Percentiles rank a stretch among this genome's conserved stretches.
phyloP scores from a whole-genome alignment of 35 echinoderm and acorn worm genomes.

The Chiridota heheva region DNA sequence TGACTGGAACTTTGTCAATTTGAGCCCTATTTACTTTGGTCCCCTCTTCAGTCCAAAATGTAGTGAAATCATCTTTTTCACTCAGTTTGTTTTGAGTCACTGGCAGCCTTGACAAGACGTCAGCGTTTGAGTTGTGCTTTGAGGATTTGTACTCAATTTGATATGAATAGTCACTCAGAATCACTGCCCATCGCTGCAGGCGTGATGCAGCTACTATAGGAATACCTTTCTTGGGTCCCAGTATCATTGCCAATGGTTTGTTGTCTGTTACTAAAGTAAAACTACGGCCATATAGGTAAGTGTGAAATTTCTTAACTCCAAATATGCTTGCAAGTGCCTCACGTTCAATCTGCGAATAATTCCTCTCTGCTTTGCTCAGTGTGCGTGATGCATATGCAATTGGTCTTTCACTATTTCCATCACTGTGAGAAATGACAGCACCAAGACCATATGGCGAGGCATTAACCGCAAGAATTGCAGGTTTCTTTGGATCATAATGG shows the following conservation, averaged over 20 bases:
- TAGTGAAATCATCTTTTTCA: slow-evolving; percentile 1
- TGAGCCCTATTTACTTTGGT: slow-evolving; percentile 16
- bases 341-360: slow-evolving; percentile 35
- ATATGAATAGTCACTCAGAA: background rate
- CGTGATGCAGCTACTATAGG: slow-evolving; percentile 10
- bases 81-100: background rate
- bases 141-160: slow-evolving; percentile 23
- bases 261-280: slow-evolving; percentile 26
- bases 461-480: slow-evolving; percentile 22
- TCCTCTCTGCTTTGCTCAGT: slow-evolving; percentile 16
- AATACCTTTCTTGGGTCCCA: slow-evolving; percentile 16
- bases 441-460: slow-evolving; percentile 28
- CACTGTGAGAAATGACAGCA: background rate
- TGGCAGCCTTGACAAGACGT: slow-evolving; percentile 35
- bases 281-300: slow-evolving; percentile 21
- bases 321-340: slow-evolving; percentile 20
- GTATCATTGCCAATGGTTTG: slow-evolving; percentile 21
- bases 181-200: slow-evolving; percentile 20
- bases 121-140: slow-evolving; percentile 22
- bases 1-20: slow-evolving; percentile 12
- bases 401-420: slow-evolving; percentile 27
- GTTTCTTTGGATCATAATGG: slow-evolving; percentile 23
- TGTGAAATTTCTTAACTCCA: slow-evolving; percentile 34
- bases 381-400: slow-evolving; percentile 46
- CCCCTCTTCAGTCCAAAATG: slow-evolving; percentile 10